phyloP scores from a whole-genome alignment of 2,888 invertebrate genomes.

The Eutolmus rufibarbis region DNA sequence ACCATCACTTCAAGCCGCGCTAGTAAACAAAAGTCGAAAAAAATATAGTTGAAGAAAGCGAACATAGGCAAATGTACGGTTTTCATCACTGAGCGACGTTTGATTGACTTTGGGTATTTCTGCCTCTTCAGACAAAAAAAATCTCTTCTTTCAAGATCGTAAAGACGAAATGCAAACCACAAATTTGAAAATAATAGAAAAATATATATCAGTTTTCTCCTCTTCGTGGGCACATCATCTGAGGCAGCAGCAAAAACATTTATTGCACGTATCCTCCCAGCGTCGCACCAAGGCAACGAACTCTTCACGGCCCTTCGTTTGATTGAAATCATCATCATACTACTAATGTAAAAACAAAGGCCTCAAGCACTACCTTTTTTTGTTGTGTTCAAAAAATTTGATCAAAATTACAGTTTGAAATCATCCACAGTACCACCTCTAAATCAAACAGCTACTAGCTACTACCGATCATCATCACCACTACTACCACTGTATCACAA shows the following conservation, averaged over 20 bases:
- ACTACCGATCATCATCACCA: constrained; percentile 33
- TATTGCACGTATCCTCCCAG: not conserved
- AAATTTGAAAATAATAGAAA: not conserved
- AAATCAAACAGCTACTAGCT: constrained; percentile 38
- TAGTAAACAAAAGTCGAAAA: not conserved
- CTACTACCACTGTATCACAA: constrained; percentile 25
- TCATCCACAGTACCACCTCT: constrained; percentile 36
- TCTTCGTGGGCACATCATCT: constrained; percentile 3
- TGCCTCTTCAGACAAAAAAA: not conserved
- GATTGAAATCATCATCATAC: constrained; percentile 24
- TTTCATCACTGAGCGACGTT: not conserved
- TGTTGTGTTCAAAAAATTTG: constrained; percentile 7
- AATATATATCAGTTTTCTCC: not conserved
- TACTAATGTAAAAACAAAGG: not conserved
- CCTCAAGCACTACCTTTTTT: constrained; percentile 22
- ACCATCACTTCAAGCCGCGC: constrained; percentile 26
- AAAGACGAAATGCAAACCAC: not conserved
- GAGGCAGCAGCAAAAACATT: not conserved
- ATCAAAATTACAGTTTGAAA: constrained; percentile 36
- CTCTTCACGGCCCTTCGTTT: constrained; percentile 15
- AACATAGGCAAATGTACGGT: not conserved
- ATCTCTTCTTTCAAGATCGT: constrained; percentile 32
- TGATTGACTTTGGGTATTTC: not conserved
- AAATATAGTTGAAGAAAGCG: not conserved
- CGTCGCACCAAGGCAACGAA: constrained; percentile 14